phyloP scores from a whole-genome alignment of 1,140 invertebrate genomes.

The Bradysia coprophila region DNA sequence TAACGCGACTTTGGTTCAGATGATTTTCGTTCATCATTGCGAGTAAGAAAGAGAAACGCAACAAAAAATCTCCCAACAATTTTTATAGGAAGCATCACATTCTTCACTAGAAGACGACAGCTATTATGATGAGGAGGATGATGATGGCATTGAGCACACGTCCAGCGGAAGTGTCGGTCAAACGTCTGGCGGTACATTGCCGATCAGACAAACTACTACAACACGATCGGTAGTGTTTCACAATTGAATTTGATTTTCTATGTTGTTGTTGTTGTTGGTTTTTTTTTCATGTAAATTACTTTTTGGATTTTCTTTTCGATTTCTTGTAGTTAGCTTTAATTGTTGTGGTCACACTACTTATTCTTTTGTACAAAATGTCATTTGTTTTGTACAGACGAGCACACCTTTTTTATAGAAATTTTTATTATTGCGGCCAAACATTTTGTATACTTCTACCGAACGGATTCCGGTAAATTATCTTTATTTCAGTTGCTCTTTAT shows the following conservation, averaged over 20 bases:
- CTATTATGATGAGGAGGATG: constrained; percentile 4
- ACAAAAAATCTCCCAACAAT: no score
- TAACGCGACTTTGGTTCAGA: no score
- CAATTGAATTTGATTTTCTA: not conserved
- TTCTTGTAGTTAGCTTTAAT: not conserved
- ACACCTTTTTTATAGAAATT: not conserved
- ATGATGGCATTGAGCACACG: not conserved
- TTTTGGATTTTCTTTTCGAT: constrained; percentile 1
- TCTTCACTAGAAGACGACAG: constrained; percentile 6
- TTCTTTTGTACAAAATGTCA: no score
- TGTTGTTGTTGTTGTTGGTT: not conserved
- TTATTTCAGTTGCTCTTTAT: no score
- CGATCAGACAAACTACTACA: constrained; percentile 2
- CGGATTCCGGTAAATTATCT: not conserved
- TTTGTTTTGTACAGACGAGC: no score
- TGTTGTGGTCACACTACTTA: not conserved
- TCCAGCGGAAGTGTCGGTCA: not conserved
- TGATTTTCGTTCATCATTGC: no score
- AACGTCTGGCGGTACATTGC: constrained; percentile 1
- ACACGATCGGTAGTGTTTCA: constrained; percentile 1
- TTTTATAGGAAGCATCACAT: constrained; percentile 4
- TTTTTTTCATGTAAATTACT: constrained; percentile 1
- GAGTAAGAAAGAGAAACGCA: no score
- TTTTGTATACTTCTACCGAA: not conserved
- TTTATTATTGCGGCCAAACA: not conserved